These are phyloP conservation scores for Drosophila auraria DNA, from an alignment of 1,140 invertebrate species.

Conservation along the genomic window DNA sequence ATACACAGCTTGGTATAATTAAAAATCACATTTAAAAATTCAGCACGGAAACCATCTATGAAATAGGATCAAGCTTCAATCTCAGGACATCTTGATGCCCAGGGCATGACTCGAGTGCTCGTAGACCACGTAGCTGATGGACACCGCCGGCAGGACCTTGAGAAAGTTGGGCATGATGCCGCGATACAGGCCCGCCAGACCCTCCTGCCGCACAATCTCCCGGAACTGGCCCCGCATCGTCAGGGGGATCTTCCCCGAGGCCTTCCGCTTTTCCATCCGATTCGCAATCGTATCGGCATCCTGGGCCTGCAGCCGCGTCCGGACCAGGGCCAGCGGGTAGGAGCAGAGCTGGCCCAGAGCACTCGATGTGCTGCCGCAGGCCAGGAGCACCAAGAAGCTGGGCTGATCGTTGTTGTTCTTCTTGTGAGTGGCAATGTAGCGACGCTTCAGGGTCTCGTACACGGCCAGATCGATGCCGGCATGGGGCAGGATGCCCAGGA, in stretches of 20 bases:
- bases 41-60: not conserved
- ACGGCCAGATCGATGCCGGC: constrained; percentile 99
- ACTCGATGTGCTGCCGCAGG: constrained; percentile 96
- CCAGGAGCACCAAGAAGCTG: constrained; percentile 92
- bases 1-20: not conserved
- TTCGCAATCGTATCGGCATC: constrained; percentile 70
- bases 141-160: constrained; percentile 95
- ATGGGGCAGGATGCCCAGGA: constrained; percentile 99
- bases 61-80: constrained; percentile 5
- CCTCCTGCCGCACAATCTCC: constrained; percentile 95
- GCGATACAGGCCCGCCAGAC: constrained; percentile 95
- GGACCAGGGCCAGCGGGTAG: constrained; percentile 97
- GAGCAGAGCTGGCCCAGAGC: constrained; percentile 98
- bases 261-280: constrained; percentile 57
- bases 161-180: constrained; percentile 99
- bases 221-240: constrained; percentile 93
- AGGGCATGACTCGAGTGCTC: constrained; percentile 87
- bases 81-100: constrained; percentile 85
- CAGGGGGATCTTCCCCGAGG: constrained; percentile 47
- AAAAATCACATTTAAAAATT: constrained; percentile 22
- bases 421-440: constrained; percentile 89
- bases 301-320: constrained; percentile 98
- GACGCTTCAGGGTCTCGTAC: constrained; percentile 97
- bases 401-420: constrained; percentile 88
- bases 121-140: constrained; percentile 98